A percentile compares a stretch with the other conserved stretches of the same genome.
Evolutionary conservation across 2,888 invertebrate genomes (phyloP).

Genomic region (Orchestes rusci): DNA sequence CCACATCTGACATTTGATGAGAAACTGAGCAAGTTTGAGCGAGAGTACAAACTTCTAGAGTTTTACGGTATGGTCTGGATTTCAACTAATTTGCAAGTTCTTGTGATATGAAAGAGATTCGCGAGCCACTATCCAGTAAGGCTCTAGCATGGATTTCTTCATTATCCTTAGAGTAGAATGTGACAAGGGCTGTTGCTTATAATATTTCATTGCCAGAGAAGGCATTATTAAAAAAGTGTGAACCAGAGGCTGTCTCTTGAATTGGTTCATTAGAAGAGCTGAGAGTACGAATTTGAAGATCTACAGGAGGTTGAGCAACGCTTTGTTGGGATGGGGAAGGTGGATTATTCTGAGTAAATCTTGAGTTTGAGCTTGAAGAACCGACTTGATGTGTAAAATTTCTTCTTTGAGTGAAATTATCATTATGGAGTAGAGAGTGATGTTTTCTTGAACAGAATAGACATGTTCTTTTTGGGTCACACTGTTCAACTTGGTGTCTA

Average conservation of each 20-base stretch:
- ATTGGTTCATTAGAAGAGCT: not conserved
- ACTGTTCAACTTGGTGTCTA: slow-evolving; percentile 2
- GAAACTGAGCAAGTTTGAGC: slow-evolving; percentile 3
- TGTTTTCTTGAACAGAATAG: too few relatives aligned
- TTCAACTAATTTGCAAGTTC: slow-evolving; percentile 1
- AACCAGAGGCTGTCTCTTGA: not conserved
- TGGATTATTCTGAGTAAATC: too few relatives aligned
- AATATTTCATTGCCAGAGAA: not conserved
- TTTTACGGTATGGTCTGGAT: not conserved
- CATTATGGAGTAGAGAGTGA: too few relatives aligned
- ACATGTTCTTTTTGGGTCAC: slow-evolving; percentile 1
- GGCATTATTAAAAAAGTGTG: not conserved
- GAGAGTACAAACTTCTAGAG: slow-evolving; percentile 1
- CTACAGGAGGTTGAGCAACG: not conserved
- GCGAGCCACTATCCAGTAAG: not conserved
- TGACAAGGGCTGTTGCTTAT: slow-evolving; percentile 1
- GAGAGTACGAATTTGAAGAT: not conserved
- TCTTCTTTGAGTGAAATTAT: too few relatives aligned
- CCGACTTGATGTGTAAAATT: not conserved
- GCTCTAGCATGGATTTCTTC: not conserved
- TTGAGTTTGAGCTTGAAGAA: not conserved
- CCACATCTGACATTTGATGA: slow-evolving; percentile 1
- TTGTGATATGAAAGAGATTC: slow-evolving; percentile 1
- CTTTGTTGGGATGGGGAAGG: not conserved
- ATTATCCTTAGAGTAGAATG: slow-evolving; percentile 2